Evolutionary conservation across 2,113 vertebrate species (phyloP).

Genomic region (Pungitius pungitius): DNA sequence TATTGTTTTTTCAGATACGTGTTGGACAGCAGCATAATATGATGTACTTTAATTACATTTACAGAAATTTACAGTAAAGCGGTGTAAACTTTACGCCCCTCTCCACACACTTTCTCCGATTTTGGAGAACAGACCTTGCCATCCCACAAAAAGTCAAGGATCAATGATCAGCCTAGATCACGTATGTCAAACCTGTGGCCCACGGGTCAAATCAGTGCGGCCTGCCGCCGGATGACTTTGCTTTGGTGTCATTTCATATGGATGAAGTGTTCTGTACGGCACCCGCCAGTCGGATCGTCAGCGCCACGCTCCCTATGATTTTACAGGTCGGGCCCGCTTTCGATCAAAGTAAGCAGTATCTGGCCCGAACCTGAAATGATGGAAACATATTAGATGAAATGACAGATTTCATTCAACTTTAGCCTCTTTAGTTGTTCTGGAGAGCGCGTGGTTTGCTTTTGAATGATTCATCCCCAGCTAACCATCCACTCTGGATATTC

Average conservation of each 20-base stretch:
- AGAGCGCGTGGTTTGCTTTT: not conserved
- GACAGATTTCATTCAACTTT: not conserved
- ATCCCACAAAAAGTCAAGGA: not conserved
- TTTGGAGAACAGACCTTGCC: not conserved
- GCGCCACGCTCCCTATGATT: no score
- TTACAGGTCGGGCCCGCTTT: no score
- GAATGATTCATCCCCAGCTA: not conserved
- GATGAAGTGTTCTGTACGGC: no score
- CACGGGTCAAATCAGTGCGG: no score
- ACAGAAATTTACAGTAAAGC: not conserved
- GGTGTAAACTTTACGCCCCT: no score
- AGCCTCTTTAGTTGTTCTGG: not conserved
- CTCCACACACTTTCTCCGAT: not conserved
- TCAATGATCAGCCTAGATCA: not conserved
- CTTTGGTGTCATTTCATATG: no score
- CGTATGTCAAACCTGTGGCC: no score
- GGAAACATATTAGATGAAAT: not conserved
- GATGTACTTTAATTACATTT: no score
- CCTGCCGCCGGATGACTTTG: no score
- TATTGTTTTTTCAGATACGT: slow-evolving; percentile 4
- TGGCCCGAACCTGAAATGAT: no score
- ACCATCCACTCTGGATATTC: not conserved
- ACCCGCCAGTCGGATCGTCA: no score
- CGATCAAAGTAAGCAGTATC: no score
- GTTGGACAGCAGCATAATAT: not conserved